Base-by-base conservation (phyloP, 2,888 invertebrate genomes). In the Synergus laeviventris region DNA sequence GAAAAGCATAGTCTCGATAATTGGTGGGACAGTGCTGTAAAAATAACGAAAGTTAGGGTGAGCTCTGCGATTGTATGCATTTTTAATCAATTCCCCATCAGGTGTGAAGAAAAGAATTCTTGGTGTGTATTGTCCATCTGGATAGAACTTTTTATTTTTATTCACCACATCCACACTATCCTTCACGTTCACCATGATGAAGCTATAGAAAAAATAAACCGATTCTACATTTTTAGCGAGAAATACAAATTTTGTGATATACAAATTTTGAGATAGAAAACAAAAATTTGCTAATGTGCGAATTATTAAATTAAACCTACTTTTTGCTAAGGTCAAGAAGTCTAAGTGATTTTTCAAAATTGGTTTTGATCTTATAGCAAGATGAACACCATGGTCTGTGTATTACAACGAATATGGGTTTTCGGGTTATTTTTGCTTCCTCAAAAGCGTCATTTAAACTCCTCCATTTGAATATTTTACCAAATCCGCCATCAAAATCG, bases 51-150 rank as follows among this genome's bases (percentile, higher is more conserved):
- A 94, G 81, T 93, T 93, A 86, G 94, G 93, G 75, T 93, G 92
- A 18, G 89, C 91, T 87, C 92, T 92, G 83, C 93, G 93, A 88
- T 94, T 94, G 83, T 90, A 92, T 24, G 94, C 92, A 16, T 93
- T 92, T 5, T 89, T 84, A 84, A 93, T 92, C 0, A 94, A 92
- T 21, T 90, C 83, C 0, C 94, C 94, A 75, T 91, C 89, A 14
- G 94, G 92, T 77, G 93, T 92, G 76, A 94, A 90, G 88, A 95
- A 95, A 38, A 95, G 89, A 54, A 95, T 93, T 84, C 95, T 92
- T 5, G 95, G 95, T 88, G 95, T 94, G 83, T 95, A 95, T 21
- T 91, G 92, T 7, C 95, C 95, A 84, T 95, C 95, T 0, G 94
- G 95, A 2, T 92, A 91, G 84, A 92, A 94, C 77, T 89, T 87